A percentile compares a stretch with the other conserved stretches of the same genome.
These are phyloP conservation scores for Habrosyne pyritoides DNA, from an alignment of 2,888 invertebrate species.

Conservation along the genomic window DNA sequence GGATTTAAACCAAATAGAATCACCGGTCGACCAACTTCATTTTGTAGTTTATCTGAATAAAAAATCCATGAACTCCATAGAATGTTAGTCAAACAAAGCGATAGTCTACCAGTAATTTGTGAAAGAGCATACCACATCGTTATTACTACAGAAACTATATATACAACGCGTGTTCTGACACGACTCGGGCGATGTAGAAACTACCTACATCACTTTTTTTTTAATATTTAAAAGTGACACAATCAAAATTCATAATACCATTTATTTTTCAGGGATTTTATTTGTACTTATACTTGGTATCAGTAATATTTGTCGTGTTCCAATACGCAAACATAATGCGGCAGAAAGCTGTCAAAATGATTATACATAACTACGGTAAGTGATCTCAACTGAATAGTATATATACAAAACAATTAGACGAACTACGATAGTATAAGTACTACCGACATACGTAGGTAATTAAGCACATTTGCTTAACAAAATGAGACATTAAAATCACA, in stretches of 20 bases:
- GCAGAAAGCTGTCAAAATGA: constrained; percentile 85
- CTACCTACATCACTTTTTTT: too few relatives aligned
- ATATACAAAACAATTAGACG: constrained; percentile 25
- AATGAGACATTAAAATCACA: constrained; percentile 82
- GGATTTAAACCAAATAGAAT: too few relatives aligned
- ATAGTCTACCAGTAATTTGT: too few relatives aligned
- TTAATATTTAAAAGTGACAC: background rate
- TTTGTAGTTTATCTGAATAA: too few relatives aligned
- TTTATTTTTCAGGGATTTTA: constrained; percentile 92
- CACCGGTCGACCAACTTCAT: too few relatives aligned
- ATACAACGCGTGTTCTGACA: too few relatives aligned
- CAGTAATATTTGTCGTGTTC: constrained; percentile 89
- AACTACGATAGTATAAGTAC: constrained; percentile 30
- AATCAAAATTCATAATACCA: too few relatives aligned
- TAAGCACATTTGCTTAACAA: constrained; percentile 79
- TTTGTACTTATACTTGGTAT: constrained; percentile 90
- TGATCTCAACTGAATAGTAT: constrained; percentile 25
- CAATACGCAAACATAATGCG: constrained; percentile 87
- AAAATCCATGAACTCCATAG: too few relatives aligned
- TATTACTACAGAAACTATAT: too few relatives aligned
- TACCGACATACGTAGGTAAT: constrained; percentile 54
- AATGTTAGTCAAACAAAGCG: too few relatives aligned
- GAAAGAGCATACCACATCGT: too few relatives aligned
- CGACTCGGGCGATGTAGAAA: too few relatives aligned
- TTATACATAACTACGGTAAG: constrained; percentile 81